Evolutionary conservation across 2,113 vertebrate genomes (phyloP).

Genomic region (Myiozetetes cayanensis): DNA sequence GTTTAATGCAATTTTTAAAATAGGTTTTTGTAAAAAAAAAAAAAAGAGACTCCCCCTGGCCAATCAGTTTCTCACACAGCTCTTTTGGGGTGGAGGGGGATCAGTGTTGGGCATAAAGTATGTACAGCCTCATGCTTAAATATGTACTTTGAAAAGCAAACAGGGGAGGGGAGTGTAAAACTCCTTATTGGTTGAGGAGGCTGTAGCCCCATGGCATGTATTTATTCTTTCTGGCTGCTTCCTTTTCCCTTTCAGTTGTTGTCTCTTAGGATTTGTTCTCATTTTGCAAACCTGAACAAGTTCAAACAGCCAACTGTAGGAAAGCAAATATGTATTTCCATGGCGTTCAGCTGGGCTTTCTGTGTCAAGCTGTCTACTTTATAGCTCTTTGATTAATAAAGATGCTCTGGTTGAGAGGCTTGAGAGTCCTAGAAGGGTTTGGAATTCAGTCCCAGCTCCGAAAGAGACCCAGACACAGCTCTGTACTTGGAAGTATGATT

Average conservation of each 20-base stretch:
- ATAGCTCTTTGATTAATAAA: background rate
- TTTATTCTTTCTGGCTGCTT: background rate
- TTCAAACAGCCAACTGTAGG: background rate
- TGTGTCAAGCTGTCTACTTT: background rate
- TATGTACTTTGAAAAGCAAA: background rate
- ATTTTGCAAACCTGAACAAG: background rate
- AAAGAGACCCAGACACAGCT: background rate
- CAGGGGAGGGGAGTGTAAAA: background rate
- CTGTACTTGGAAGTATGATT: background rate
- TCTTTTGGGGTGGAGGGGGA: background rate
- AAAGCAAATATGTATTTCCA: background rate
- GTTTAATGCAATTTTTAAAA: background rate
- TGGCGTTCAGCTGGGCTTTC: background rate
- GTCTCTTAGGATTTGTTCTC: background rate
- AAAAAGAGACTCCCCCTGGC: too few relatives aligned
- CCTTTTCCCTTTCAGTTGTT: background rate
- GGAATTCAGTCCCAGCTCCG: background rate
- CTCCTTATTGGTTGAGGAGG: background rate
- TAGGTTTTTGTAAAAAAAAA: background rate
- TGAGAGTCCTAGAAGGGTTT: background rate
- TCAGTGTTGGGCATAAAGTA: background rate
- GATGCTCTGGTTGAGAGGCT: background rate
- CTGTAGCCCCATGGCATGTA: background rate
- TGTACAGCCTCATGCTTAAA: background rate
- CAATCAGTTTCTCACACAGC: background rate